Evolutionary conservation across 92 coral and sea anemone genomes (phyloP).

Genomic region (Actinernus sp.): DNA sequence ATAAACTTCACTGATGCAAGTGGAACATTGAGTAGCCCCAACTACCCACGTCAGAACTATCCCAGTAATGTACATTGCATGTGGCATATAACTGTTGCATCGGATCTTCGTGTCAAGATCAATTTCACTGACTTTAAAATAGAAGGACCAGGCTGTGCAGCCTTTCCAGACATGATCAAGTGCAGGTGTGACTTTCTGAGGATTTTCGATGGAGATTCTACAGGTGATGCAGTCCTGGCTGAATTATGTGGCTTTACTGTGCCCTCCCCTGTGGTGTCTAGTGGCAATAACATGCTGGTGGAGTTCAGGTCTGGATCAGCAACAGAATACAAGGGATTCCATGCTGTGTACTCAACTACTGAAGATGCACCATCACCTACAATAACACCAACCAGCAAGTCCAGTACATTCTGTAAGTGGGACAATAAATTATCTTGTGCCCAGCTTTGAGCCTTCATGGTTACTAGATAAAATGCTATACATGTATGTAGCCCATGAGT

Average conservation of each 20-base stretch:
- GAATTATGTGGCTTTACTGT: not conserved
- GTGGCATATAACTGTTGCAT: slow-evolving; percentile 2
- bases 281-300: slow-evolving; percentile 15
- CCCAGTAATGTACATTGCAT: not conserved
- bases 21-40: slow-evolving; percentile 5
- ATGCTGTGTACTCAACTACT: not conserved
- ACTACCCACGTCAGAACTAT: slow-evolving; percentile 14
- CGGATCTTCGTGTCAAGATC: slow-evolving; percentile 5
- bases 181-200: slow-evolving; percentile 20
- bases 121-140: slow-evolving; percentile 10
- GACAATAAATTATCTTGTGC: too few relatives aligned
- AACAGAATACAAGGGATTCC: not conserved
- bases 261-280: slow-evolving; percentile 14
- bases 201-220: slow-evolving; percentile 10
- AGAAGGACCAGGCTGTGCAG: not conserved
- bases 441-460: too few relatives aligned
- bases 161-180: not conserved
- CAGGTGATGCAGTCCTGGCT: not conserved
- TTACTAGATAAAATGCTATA: too few relatives aligned
- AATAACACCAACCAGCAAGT: not conserved
- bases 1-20: not conserved
- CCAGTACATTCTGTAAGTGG: too few relatives aligned
- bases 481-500: too few relatives aligned
- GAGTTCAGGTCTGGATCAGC: slow-evolving; percentile 1
- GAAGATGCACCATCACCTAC: not conserved